These are phyloP conservation scores for Trichonephila clavipes DNA, from an alignment of 1,140 invertebrate genomes.

Conservation along the genomic window DNA sequence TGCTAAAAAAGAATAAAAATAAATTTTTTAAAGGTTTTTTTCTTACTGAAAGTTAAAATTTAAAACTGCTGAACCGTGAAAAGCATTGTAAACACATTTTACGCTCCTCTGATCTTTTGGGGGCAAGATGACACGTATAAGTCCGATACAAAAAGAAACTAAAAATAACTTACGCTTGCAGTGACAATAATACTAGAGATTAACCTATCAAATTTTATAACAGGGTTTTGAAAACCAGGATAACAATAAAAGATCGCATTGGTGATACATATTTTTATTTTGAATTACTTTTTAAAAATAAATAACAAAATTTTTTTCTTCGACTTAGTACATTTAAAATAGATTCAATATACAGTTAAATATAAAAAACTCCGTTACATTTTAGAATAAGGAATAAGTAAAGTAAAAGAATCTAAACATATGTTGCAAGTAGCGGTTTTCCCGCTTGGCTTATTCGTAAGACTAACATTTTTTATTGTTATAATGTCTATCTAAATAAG, in stretches of 20 bases:
- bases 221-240: not conserved
- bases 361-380: too few species aligned
- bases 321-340: not conserved
- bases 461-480: too few species aligned
- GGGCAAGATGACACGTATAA: not conserved
- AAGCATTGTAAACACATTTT: slow-evolving; percentile 5
- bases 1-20: not conserved
- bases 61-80: not conserved
- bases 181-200: not conserved
- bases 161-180: slow-evolving; percentile 9
- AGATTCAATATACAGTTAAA: not conserved
- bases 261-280: not conserved
- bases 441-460: too few species aligned
- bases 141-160: not conserved
- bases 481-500: too few species aligned
- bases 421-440: too few species aligned
- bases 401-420: too few species aligned
- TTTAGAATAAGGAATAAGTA: too few species aligned
- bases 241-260: not conserved
- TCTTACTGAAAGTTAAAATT: not conserved
- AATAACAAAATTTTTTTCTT: not conserved
- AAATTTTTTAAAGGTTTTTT: not conserved
- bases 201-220: slow-evolving; percentile 18
- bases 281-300: not conserved
- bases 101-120: not conserved